A percentile compares a stretch with the other conserved stretches of the same genome.
Conservation (phyloP, 2,113 vertebrate species). For the Cercopithecus mona region DNA sequence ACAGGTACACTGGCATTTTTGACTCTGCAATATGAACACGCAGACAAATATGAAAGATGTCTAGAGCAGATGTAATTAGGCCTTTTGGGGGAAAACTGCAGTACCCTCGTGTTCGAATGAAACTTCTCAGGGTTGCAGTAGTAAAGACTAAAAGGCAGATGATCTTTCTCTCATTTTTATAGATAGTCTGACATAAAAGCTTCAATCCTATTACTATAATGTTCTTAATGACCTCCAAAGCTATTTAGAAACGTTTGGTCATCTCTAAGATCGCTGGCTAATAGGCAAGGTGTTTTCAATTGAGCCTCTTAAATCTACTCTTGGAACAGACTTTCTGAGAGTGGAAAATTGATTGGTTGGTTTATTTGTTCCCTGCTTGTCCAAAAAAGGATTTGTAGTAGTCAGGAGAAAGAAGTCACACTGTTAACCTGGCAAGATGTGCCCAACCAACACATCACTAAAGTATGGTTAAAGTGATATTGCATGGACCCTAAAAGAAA, state of each 20-base stretch:
- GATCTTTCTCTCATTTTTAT: background rate
- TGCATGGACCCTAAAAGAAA: background rate
- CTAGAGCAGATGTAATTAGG: background rate
- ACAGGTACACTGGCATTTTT: background rate
- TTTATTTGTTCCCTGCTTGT: background rate
- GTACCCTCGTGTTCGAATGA: background rate
- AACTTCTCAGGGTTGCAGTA: background rate
- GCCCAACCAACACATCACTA: background rate
- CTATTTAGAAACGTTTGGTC: background rate
- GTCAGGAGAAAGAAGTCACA: background rate
- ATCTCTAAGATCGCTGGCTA: background rate
- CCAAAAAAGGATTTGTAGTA: background rate
- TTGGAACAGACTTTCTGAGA: background rate
- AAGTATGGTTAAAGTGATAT: background rate
- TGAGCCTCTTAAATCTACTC: background rate
- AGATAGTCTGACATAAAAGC: background rate
- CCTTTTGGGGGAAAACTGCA: background rate
- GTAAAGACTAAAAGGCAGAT: background rate
- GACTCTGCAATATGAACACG: background rate
- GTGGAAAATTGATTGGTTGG: background rate
- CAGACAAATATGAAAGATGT: background rate
- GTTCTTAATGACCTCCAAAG: background rate
- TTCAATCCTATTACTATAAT: background rate
- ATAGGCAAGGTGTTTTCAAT: background rate
- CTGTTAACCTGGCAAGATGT: background rate